Evolutionary conservation across 2,797 vertebrate genomes (phyloP).

Genomic region (Delichon dasypus): DNA sequence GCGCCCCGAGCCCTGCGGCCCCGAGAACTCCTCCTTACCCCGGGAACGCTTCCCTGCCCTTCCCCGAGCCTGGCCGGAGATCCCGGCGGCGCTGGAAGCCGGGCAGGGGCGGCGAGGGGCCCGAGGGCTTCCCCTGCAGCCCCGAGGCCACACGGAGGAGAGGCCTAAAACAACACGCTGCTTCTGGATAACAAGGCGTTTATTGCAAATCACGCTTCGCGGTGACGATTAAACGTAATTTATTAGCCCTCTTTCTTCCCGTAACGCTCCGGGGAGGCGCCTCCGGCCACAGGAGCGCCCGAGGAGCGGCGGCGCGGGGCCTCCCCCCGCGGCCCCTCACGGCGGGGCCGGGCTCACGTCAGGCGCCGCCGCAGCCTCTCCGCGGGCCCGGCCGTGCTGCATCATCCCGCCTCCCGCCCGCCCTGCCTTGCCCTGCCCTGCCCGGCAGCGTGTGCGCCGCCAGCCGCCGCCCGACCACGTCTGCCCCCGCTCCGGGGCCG

Average conservation of each 20-base stretch:
- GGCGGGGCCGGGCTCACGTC: neutral
- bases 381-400: constrained; percentile 28
- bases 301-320: neutral
- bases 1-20: neutral
- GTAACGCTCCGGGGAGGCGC: neutral
- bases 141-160: neutral
- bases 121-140: neutral
- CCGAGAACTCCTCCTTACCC: neutral
- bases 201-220: neutral
- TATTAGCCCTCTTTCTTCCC: neutral
- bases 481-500: neutral
- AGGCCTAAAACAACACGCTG: neutral
- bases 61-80: neutral
- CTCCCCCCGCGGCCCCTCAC: neutral
- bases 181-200: neutral
- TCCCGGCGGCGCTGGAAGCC: neutral
- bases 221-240: too few relatives aligned
- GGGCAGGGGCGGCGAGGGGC: neutral
- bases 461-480: neutral
- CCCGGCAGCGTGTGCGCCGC: neutral
- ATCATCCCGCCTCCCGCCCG: constrained; percentile 23
- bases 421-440: neutral
- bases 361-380: constrained; percentile 49
- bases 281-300: neutral
- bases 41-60: neutral